Evolutionary conservation across 1,140 invertebrate genomes (phyloP).

Genomic region (Pinna nobilis): DNA sequence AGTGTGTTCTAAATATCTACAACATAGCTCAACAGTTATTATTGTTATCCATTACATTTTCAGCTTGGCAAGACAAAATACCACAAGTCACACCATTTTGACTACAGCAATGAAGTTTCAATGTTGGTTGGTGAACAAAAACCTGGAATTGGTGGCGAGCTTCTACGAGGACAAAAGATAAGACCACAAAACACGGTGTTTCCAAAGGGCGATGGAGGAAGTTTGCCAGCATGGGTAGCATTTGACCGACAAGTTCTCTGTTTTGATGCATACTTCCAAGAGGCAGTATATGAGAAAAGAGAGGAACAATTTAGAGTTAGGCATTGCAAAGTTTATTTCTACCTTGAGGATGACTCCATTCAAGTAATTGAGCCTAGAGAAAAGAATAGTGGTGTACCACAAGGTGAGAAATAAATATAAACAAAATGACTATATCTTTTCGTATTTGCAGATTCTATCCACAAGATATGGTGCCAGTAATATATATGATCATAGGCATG

Average conservation of each 20-base stretch:
- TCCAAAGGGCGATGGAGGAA: conserved; percentile 78
- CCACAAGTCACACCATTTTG: conserved; percentile 75
- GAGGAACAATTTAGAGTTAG: conserved; percentile 74
- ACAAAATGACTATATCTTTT: too few species aligned
- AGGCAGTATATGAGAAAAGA: conserved; percentile 72
- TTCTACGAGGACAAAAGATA: conserved; percentile 67
- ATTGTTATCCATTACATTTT: conserved; percentile 23
- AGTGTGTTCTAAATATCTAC: not conserved
- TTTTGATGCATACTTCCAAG: conserved; percentile 75
- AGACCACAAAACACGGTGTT: conserved; percentile 65
- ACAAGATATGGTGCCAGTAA: too few species aligned
- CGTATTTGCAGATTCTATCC: too few species aligned
- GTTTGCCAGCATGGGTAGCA: conserved; percentile 87
- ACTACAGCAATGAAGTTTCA: conserved; percentile 69
- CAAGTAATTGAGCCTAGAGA: conserved; percentile 74
- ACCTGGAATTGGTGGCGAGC: conserved; percentile 74
- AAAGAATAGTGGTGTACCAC: conserved; percentile 73
- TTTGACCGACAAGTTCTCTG: conserved; percentile 85
- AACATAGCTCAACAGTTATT: too few species aligned
- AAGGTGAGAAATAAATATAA: conserved; percentile 59
- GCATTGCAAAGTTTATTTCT: conserved; percentile 75
- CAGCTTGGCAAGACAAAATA: conserved; percentile 74
- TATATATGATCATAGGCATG: too few species aligned
- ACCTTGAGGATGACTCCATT: conserved; percentile 75
- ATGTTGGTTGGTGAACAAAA: conserved; percentile 71